Conservation (phyloP, 2,113 vertebrate species). For the Atrichornis clamosus region DNA sequence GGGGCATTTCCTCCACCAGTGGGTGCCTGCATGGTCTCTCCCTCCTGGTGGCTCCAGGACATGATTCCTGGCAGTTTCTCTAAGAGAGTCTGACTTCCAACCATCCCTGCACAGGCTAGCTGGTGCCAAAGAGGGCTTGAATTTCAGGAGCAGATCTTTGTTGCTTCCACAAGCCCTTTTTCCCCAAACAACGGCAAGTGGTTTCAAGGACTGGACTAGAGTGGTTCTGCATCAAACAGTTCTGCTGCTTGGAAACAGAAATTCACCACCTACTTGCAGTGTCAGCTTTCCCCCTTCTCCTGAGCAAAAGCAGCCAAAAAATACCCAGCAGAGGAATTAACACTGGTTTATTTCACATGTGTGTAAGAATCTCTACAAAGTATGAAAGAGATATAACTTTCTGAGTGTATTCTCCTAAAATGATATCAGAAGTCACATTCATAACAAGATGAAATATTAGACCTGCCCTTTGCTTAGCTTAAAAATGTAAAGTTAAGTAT, state of each 20-base stretch:
- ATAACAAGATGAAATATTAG: not conserved
- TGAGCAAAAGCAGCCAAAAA: not conserved
- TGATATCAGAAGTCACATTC: not conserved
- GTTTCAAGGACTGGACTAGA: not conserved
- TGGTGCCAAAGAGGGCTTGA: not conserved
- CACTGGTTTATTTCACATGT: not conserved
- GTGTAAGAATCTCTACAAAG: not conserved
- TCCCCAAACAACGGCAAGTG: not conserved
- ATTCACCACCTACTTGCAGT: not conserved
- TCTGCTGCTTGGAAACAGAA: not conserved
- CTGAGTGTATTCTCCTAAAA: not conserved
- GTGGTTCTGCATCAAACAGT: not conserved
- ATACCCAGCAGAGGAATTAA: not conserved
- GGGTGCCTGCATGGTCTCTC: not conserved
- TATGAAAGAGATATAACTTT: not conserved
- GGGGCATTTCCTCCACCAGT: not conserved
- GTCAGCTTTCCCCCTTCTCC: not conserved
- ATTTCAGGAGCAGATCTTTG: not conserved
- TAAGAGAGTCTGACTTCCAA: not conserved
- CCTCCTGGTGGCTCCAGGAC: not conserved
- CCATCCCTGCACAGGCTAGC: too few relatives aligned
- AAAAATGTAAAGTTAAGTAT: not conserved
- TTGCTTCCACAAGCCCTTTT: not conserved
- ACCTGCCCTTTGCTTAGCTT: not conserved
- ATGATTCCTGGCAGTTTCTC: not conserved